A percentile compares a stretch with the other conserved stretches of the same genome.
Evolutionary conservation across 35 echinoderm and acorn worm genomes (phyloP).

Genomic region (Ptychodera flava): DNA sequence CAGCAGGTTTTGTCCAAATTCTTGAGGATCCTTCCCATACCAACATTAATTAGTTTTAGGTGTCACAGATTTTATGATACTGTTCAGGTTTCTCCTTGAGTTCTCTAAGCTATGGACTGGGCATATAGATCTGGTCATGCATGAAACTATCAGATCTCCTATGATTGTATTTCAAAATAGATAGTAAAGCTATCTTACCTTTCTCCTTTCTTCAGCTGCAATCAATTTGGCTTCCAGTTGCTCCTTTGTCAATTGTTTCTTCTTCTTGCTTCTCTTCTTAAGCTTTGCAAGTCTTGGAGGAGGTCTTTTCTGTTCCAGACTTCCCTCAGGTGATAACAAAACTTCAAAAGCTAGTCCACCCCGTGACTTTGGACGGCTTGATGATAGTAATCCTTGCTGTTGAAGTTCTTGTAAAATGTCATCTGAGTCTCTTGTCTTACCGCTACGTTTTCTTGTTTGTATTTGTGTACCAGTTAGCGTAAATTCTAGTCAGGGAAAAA

Average conservation of each 20-base stretch:
- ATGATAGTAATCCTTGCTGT: slow-evolving; percentile 67
- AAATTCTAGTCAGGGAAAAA: slow-evolving; percentile 46
- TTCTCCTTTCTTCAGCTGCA: slow-evolving; percentile 88
- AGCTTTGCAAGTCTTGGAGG: slow-evolving; percentile 84
- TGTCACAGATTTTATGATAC: too few species aligned
- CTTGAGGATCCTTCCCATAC: too few species aligned
- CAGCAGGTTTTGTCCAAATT: too few species aligned
- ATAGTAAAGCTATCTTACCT: too few species aligned
- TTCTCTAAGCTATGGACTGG: too few species aligned
- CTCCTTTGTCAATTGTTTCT: slow-evolving; percentile 64
- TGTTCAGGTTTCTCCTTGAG: too few species aligned
- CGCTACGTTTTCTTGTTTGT: slow-evolving; percentile 50
- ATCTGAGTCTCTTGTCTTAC: slow-evolving; percentile 28
- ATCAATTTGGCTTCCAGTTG: slow-evolving; percentile 82
- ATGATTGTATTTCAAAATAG: too few species aligned
- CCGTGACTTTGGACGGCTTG: slow-evolving; percentile 23
- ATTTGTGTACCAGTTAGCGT: slow-evolving; percentile 58
- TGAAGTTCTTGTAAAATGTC: slow-evolving; percentile 74
- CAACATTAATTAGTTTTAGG: too few species aligned
- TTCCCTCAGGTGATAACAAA: slow-evolving; percentile 71
- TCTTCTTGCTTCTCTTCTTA: slow-evolving; percentile 91
- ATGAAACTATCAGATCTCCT: too few species aligned
- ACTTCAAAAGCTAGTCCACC: slow-evolving; percentile 82
- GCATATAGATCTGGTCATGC: too few species aligned
- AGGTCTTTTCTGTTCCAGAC: slow-evolving; percentile 39